These are phyloP conservation scores for Cichladusa arquata DNA, from an alignment of 2,113 vertebrate species.

Conservation along the genomic window DNA sequence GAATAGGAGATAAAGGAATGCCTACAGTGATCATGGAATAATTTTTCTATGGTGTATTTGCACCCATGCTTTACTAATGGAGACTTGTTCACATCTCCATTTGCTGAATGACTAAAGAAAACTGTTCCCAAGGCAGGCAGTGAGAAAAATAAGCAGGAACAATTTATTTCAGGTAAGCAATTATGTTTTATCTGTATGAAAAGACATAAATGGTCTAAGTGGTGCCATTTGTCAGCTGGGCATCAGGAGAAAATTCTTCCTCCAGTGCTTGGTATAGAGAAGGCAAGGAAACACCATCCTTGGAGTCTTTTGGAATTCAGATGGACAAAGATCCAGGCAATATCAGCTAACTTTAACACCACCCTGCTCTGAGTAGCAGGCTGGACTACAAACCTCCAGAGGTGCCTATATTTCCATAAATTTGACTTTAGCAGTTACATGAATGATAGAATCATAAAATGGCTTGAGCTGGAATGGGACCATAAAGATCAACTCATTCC, in stretches of 20 bases:
- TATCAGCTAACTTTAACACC: neutral
- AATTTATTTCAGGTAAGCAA: neutral
- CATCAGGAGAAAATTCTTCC: neutral
- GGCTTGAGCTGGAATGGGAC: fast-evolving
- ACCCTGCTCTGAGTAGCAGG: neutral
- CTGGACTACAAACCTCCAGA: neutral
- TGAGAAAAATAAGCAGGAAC: neutral
- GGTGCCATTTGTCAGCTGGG: neutral
- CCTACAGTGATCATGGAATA: neutral
- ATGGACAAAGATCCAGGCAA: neutral
- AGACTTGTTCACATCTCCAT: neutral
- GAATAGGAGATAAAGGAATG: neutral
- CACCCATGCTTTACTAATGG: neutral
- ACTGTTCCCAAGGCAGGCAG: neutral
- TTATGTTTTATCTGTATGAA: neutral
- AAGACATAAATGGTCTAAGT: neutral
- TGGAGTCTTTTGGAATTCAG: neutral
- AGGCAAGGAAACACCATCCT: neutral
- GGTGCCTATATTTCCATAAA: neutral
- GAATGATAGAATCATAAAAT: neutral
- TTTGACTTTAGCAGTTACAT: neutral
- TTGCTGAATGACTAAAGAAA: neutral
- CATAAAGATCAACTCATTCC: neutral
- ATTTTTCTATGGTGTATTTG: neutral
- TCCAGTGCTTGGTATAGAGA: neutral